Conservation (phyloP, 2,797 vertebrate genomes). For the Hylomyscus alleni region DNA sequence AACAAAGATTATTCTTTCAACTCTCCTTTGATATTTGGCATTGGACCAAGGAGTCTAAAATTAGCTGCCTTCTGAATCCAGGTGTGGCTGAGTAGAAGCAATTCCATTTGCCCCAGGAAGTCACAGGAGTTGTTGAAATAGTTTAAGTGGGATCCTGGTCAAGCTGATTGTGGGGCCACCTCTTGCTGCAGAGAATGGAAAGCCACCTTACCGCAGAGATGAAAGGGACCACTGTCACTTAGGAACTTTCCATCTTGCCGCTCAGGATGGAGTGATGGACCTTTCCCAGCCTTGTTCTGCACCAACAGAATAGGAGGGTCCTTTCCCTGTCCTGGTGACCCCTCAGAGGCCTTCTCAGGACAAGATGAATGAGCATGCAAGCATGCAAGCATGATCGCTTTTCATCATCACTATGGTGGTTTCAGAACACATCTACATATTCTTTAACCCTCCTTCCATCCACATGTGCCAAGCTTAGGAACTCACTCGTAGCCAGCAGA, state of each 20-base stretch:
- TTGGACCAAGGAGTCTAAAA: slow-evolving; percentile 69
- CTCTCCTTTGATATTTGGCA: slow-evolving; percentile 72
- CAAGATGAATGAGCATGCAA: background rate
- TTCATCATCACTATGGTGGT: background rate
- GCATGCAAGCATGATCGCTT: background rate
- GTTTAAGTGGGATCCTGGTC: slow-evolving; percentile 41
- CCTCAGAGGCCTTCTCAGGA: slow-evolving; percentile 8
- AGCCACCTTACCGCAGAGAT: background rate
- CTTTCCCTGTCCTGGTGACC: background rate
- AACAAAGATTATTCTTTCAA: slow-evolving; percentile 75
- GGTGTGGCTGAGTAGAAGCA: slow-evolving; percentile 62
- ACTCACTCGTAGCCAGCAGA: background rate
- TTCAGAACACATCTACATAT: background rate
- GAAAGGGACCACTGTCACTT: background rate
- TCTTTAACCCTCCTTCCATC: background rate
- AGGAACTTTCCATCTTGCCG: background rate
- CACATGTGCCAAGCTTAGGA: background rate
- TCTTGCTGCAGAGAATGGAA: slow-evolving; percentile 52
- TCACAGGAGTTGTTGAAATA: slow-evolving; percentile 50
- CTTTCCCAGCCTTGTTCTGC: slow-evolving; percentile 12
- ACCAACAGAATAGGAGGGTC: slow-evolving; percentile 59
- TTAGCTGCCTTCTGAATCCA: slow-evolving; percentile 68
- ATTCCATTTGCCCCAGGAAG: slow-evolving; percentile 50
- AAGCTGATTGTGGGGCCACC: background rate
- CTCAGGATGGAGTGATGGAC: slow-evolving; percentile 32